Evolutionary conservation across 1,140 invertebrate species (phyloP).

Genomic region (Ditylenchus dipsaci): DNA sequence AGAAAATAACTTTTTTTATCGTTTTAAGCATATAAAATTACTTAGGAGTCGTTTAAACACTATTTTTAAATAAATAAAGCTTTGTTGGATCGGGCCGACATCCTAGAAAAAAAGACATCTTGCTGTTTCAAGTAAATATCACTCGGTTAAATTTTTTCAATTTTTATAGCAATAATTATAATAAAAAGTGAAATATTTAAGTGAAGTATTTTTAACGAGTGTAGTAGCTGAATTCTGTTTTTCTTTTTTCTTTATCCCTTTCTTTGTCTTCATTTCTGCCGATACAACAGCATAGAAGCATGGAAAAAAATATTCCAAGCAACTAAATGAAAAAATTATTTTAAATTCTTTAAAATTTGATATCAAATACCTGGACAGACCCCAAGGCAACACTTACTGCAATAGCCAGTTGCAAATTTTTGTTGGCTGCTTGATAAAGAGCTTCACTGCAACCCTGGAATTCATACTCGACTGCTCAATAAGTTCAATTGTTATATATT

Average conservation of each 20-base stretch:
- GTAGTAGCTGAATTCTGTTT: neutral
- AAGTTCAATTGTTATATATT: neutral
- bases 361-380: constrained; percentile 9
- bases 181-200: no score
- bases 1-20: no score
- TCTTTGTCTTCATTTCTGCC: neutral
- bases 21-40: no score
- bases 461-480: no score
- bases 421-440: constrained; percentile 16
- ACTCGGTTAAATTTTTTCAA: no score
- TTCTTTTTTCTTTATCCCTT: neutral
- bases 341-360: neutral
- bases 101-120: no score
- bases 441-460: constrained; percentile 25
- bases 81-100: no score
- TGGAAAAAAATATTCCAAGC: constrained; percentile 18
- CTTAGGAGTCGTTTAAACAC: no score
- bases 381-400: constrained; percentile 13
- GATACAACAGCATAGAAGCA: constrained; percentile 19
- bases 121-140: no score
- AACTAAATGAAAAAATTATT: neutral
- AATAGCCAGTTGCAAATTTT: constrained; percentile 24
- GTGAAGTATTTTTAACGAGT: no score
- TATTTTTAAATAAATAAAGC: no score
- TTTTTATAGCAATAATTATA: no score